Percentiles rank a stretch among this genome's conserved stretches.
Evolutionary conservation across 2,113 vertebrate genomes (phyloP).

Genomic region (Laterallus jamaicensis): DNA sequence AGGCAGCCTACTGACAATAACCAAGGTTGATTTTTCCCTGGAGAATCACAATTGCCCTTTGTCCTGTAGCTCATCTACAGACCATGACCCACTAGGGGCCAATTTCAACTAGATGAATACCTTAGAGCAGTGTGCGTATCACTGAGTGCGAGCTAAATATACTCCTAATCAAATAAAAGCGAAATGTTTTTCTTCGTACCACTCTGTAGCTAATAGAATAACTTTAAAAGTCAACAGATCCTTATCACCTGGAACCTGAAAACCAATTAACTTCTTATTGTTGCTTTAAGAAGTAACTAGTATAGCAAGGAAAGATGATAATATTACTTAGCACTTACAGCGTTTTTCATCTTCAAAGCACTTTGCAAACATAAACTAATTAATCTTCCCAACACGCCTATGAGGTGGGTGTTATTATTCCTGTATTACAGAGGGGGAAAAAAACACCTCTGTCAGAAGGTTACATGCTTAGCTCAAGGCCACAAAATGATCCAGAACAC

Average conservation of each 20-base stretch:
- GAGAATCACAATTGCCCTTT: constrained; percentile 34
- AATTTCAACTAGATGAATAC: constrained; percentile 26
- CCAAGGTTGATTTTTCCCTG: constrained; percentile 38
- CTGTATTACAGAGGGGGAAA: neutral
- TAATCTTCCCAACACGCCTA: constrained; percentile 44
- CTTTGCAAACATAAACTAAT: constrained; percentile 61
- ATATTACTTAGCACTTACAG: constrained; percentile 43
- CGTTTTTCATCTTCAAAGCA: constrained; percentile 58
- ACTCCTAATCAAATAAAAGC: constrained; percentile 28
- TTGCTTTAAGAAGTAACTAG: constrained; percentile 47
- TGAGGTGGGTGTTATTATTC: constrained; percentile 34
- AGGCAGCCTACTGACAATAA: constrained; percentile 22
- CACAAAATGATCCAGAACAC: constrained; percentile 31
- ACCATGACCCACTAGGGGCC: constrained; percentile 36
- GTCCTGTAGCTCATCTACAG: constrained; percentile 8
- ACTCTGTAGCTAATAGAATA: constrained; percentile 31
- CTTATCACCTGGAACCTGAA: constrained; percentile 56
- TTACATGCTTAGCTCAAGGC: constrained; percentile 32
- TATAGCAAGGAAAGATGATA: constrained; percentile 38
- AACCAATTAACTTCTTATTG: constrained; percentile 66
- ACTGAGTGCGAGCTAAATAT: neutral
- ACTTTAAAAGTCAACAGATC: constrained; percentile 55
- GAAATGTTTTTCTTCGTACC: neutral
- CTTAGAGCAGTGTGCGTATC: neutral
- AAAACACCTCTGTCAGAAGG: constrained; percentile 21